Evolutionary conservation across 1,140 invertebrate genomes (phyloP).

Genomic region (Nixonia krombeini): DNA sequence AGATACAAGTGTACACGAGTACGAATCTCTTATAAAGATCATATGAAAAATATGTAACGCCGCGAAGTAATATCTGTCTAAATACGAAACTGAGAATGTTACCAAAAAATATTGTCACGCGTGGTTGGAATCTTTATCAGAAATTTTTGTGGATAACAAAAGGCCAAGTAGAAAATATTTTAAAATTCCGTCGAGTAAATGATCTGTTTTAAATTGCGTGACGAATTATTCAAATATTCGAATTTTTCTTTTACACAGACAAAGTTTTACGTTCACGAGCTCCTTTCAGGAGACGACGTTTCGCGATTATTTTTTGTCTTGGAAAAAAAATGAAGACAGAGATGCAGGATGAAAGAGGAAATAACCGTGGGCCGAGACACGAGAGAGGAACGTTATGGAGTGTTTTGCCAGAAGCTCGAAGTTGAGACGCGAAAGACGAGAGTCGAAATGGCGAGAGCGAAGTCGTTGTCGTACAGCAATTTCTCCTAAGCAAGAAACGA

Average conservation of each 20-base stretch:
- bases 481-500: not conserved
- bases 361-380: slow-evolving; percentile 20
- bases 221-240: not conserved
- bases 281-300: slow-evolving; percentile 13
- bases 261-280: slow-evolving; percentile 9
- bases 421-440: not conserved
- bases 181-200: too few relatives aligned
- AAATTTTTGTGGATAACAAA: too few relatives aligned
- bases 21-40: too few relatives aligned
- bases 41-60: too few relatives aligned
- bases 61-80: too few relatives aligned
- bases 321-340: slow-evolving; percentile 34
- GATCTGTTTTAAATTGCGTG: slow-evolving; percentile 6
- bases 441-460: not conserved
- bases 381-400: slow-evolving; percentile 13
- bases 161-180: too few relatives aligned
- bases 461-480: not conserved
- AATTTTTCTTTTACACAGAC: not conserved
- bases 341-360: slow-evolving; percentile 20
- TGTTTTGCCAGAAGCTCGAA: slow-evolving; percentile 26
- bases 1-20: too few relatives aligned
- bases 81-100: too few relatives aligned
- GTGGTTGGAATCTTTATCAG: too few relatives aligned
- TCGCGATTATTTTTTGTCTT: slow-evolving; percentile 30
- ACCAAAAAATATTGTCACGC: too few relatives aligned